These are phyloP conservation scores for Zygothrica quintamaculata DNA, from an alignment of 2,888 invertebrate species.

Conservation along the genomic window DNA sequence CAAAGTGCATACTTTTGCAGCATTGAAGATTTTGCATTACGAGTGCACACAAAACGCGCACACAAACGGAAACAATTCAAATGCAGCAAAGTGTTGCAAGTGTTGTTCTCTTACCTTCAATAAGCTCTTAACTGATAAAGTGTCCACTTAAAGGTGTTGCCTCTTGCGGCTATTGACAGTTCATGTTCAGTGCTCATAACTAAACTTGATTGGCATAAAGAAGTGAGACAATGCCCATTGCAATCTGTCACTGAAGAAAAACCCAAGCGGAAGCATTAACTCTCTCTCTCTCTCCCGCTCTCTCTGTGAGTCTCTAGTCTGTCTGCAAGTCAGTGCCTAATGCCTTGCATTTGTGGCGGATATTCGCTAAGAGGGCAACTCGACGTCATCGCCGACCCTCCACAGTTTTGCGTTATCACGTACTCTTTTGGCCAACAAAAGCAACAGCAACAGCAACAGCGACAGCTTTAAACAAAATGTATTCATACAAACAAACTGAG, in stretches of 20 bases:
- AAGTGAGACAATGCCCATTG: constrained; percentile 15
- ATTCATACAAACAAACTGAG: constrained; percentile 59
- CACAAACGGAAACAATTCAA: constrained; percentile 62
- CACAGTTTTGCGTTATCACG: constrained; percentile 50
- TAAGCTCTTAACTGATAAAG: constrained; percentile 51
- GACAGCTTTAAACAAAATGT: constrained; percentile 69
- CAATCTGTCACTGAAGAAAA: constrained; percentile 41
- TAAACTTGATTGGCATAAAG: constrained; percentile 33
- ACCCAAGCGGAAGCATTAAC: constrained; percentile 40
- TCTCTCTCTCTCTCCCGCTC: too few relatives aligned
- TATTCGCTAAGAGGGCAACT: background rate
- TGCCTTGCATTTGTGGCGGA: constrained; percentile 32
- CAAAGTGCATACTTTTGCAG: constrained; percentile 24
- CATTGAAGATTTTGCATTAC: constrained; percentile 11
- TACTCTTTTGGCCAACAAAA: constrained; percentile 47
- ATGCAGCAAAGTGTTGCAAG: constrained; percentile 47
- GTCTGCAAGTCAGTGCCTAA: constrained; percentile 17
- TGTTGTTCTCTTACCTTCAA: constrained; percentile 1
- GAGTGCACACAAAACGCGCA: constrained; percentile 18
- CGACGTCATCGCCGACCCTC: background rate
- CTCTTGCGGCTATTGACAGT: constrained; percentile 41
- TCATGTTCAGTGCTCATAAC: constrained; percentile 3
- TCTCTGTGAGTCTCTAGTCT: too few relatives aligned
- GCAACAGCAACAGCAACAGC: too few relatives aligned
- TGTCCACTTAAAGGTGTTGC: constrained; percentile 57